Conservation (phyloP, 2,113 vertebrate genomes). For the Mesoclemmys tuberculata region DNA sequence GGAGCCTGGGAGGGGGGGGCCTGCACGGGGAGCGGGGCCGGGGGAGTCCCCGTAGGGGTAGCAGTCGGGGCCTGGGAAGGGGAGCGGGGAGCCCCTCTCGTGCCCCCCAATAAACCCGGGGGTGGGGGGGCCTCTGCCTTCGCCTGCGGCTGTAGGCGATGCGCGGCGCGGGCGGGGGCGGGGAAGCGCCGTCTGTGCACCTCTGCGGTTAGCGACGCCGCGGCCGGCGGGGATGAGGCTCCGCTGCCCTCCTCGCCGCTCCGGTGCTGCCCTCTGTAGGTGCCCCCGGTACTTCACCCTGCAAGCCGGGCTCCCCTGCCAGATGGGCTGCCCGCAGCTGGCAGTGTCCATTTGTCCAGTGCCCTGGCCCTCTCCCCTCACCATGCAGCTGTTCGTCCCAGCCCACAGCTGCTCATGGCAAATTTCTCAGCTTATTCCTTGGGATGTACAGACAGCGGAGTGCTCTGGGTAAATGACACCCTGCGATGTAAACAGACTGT, state of each 20-base stretch:
- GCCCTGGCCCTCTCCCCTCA: not conserved
- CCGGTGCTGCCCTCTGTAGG: too few species aligned
- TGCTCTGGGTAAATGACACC: not conserved
- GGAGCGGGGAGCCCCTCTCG: too few species aligned
- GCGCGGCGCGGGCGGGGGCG: too few species aligned
- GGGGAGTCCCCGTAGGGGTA: not conserved
- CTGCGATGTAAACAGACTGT: not conserved
- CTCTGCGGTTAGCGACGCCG: too few species aligned
- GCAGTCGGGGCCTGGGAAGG: not conserved
- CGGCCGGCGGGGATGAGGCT: rapidly evolving
- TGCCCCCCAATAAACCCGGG: not conserved
- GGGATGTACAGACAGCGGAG: too few species aligned
- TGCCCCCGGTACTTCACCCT: not conserved
- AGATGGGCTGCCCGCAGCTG: not conserved
- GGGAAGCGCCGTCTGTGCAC: too few species aligned
- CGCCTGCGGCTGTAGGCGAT: not conserved
- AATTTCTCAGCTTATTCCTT: not conserved
- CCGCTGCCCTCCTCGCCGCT: not conserved
- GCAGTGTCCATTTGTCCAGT: not conserved
- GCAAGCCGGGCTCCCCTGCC: not conserved
- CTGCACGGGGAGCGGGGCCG: too few species aligned
- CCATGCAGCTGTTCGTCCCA: not conserved
- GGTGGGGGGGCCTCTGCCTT: not conserved
- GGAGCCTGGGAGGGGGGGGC: too few species aligned
- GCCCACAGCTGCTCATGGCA: not conserved